phyloP scores from a whole-genome alignment of 2,797 vertebrate genomes.

The Notamacropus eugenii region DNA sequence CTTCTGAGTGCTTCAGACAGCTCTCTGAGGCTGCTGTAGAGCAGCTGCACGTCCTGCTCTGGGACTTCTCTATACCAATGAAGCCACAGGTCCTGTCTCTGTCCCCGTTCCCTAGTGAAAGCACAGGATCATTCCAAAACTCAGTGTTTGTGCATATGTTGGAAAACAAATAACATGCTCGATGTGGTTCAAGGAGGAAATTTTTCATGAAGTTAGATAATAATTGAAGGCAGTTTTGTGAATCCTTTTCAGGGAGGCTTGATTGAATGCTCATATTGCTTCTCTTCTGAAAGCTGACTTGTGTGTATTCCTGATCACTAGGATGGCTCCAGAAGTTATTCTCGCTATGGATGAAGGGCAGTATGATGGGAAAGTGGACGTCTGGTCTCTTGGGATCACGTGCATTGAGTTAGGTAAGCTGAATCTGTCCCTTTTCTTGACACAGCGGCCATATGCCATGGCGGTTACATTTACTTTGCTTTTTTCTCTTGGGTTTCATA shows the following conservation, averaged over 20 bases:
- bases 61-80: neutral
- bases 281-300: slow-evolving; percentile 47
- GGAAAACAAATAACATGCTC: neutral
- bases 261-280: neutral
- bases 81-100: neutral
- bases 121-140: neutral
- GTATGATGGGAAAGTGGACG: slow-evolving; percentile 97
- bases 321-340: slow-evolving; percentile 99
- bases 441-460: neutral
- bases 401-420: slow-evolving; percentile 97
- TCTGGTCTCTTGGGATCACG: slow-evolving; percentile 98
- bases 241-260: neutral
- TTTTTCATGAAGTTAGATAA: neutral
- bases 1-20: neutral
- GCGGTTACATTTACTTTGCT: neutral
- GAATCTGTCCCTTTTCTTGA: neutral
- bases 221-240: neutral
- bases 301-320: slow-evolving; percentile 80
- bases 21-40: neutral
- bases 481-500: neutral
- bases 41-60: neutral
- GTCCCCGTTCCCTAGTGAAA: neutral
- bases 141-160: neutral
- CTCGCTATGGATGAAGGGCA: slow-evolving; percentile 99
- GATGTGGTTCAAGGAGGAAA: neutral